Percentiles rank a stretch among this genome's conserved stretches.
Evolutionary conservation across 2,113 vertebrate species (phyloP).

Genomic region (Hymenochirus boettgeri): DNA sequence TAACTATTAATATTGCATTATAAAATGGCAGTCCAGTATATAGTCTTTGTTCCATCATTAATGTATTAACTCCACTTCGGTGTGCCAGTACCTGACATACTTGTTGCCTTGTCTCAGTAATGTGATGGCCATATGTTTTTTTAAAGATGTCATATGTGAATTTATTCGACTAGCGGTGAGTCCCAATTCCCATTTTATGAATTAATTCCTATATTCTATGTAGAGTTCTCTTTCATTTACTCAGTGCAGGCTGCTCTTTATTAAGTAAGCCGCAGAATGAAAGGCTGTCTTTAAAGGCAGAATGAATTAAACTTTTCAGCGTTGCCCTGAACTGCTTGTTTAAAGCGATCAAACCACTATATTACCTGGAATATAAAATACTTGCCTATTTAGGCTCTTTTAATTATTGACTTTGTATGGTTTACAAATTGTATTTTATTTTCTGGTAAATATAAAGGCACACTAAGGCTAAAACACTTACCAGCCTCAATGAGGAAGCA

Average conservation of each 20-base stretch:
- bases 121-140: neutral
- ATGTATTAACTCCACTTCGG: too few species aligned
- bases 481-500: too few species aligned
- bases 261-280: neutral
- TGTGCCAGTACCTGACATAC: neutral
- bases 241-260: neutral
- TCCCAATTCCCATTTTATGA: neutral
- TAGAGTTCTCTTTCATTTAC: constrained; percentile 2
- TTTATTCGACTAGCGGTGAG: neutral
- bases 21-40: too few species aligned
- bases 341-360: neutral
- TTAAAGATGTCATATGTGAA: neutral
- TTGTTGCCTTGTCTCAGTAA: neutral
- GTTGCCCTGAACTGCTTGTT: neutral
- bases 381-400: neutral
- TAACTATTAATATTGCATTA: too few species aligned
- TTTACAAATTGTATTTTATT: neutral
- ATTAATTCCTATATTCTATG: constrained; percentile 4
- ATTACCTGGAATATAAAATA: neutral
- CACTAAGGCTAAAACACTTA: too few species aligned
- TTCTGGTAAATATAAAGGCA: neutral
- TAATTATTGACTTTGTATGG: neutral
- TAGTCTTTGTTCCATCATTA: too few species aligned
- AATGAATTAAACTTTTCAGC: constrained; percentile 8
- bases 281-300: neutral